Evolutionary conservation across 1,140 invertebrate genomes (phyloP).

Genomic region (Daktulosphaira vitifoliae): DNA sequence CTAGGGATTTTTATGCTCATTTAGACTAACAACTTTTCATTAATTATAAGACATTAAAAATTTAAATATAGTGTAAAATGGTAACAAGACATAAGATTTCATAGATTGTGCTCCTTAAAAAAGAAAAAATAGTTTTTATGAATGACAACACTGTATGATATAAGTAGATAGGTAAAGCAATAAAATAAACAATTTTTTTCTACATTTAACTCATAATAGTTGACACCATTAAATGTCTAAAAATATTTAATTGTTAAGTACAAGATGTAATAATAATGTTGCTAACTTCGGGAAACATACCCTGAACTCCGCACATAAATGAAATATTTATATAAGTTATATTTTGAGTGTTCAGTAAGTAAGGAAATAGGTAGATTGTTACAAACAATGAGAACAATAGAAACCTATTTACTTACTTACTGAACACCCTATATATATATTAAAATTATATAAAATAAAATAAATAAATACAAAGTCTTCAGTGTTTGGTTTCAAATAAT

Average conservation of each 20-base stretch:
- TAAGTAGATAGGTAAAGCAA: conserved; percentile 32
- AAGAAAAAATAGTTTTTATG: conserved; percentile 18
- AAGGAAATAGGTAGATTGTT: too few relatives aligned
- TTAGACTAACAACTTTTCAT: conserved; percentile 19
- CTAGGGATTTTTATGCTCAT: conserved; percentile 29
- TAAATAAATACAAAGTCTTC: conserved; percentile 24
- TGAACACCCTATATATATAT: too few relatives aligned
- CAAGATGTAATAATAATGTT: conserved; percentile 28
- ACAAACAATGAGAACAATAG: too few relatives aligned
- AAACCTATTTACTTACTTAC: too few relatives aligned
- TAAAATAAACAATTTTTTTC: conserved; percentile 11
- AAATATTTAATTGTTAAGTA: conserved; percentile 28
- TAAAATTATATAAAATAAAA: conserved; percentile 9
- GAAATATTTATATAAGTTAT: conserved; percentile 25
- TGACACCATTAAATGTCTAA: conserved; percentile 22
- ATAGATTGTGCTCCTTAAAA: conserved; percentile 32
- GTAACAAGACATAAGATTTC: conserved; percentile 32
- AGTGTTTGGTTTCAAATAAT: conserved; percentile 24
- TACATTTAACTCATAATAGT: conserved; percentile 9
- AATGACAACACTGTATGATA: conserved; percentile 22
- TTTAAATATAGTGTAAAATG: conserved; percentile 30
- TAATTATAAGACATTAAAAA: conserved; percentile 28
- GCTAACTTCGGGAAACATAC: conserved; percentile 33
- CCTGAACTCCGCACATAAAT: conserved; percentile 33
- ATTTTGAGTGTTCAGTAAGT: conserved; percentile 1